phyloP scores from a whole-genome alignment of 2,797 vertebrate species.

The Bradypodion ventrale region DNA sequence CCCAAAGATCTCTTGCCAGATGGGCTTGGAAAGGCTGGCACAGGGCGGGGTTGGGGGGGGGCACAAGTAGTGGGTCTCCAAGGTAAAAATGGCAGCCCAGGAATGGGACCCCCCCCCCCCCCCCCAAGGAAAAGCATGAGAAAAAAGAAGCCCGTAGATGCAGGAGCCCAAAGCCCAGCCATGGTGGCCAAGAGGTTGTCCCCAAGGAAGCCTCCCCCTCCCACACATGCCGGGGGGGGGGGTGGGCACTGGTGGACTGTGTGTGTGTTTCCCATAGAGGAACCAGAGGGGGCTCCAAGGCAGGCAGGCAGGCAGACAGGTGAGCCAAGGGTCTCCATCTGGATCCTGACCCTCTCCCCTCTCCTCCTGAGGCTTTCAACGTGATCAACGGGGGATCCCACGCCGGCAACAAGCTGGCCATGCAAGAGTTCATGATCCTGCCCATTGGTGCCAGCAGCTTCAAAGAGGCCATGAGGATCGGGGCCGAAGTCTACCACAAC shows the following conservation, averaged over 20 bases:
- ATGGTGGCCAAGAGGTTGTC: no score
- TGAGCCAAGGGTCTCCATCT: no score
- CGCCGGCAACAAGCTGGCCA: constrained; percentile 89
- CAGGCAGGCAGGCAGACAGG: no score
- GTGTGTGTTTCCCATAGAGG: no score
- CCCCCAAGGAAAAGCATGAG: no score
- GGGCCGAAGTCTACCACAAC: constrained; percentile 91
- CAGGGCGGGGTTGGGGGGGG: no score
- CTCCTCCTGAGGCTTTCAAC: constrained; percentile 82
- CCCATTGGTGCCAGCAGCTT: constrained; percentile 85
- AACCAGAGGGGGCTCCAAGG: neutral
- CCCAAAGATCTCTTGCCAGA: neutral
- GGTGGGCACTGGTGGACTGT: neutral
- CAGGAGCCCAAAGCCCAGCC: no score
- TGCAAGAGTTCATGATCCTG: constrained; percentile 95
- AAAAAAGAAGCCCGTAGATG: no score
- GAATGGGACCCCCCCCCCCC: no score
- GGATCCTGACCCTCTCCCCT: neutral
- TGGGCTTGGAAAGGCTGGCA: neutral
- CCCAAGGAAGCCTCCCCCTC: no score
- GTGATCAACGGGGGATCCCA: constrained; percentile 90
- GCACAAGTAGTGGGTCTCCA: no score
- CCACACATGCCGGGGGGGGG: neutral
- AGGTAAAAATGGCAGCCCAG: no score
- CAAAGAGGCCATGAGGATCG: constrained; percentile 89